Conservation (phyloP, 2,797 vertebrate species). For the Aselliscus stoliczkanus region DNA sequence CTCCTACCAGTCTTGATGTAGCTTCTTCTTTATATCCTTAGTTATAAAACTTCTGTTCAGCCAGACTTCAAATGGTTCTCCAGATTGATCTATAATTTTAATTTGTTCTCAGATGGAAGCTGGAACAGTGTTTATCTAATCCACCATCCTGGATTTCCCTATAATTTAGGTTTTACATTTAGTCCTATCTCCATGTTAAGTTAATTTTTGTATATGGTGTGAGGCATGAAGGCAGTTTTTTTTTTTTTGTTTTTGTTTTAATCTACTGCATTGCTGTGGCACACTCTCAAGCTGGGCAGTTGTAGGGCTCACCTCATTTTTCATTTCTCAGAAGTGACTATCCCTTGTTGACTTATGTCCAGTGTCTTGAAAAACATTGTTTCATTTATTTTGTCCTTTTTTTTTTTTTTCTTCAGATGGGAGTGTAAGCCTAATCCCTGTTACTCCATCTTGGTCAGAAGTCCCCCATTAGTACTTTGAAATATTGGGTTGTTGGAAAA, state of each 20-base stretch:
- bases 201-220: not conserved
- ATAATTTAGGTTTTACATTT: not conserved
- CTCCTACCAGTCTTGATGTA: too few species aligned
- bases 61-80: too few species aligned
- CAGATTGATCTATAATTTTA: too few species aligned
- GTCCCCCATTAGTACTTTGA: not conserved
- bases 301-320: not conserved
- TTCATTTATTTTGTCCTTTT: not conserved
- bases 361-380: not conserved
- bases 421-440: not conserved
- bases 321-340: not conserved
- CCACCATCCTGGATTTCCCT: not conserved
- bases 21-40: too few species aligned
- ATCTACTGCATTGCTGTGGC: not conserved
- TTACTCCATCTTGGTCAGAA: not conserved
- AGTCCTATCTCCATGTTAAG: not conserved
- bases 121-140: too few species aligned
- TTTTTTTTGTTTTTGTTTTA: not conserved
- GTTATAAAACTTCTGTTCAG: too few species aligned
- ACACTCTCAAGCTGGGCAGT: not conserved
- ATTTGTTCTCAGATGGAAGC: too few species aligned
- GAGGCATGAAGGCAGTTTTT: not conserved
- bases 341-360: not conserved
- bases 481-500: too few species aligned
- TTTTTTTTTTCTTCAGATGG: not conserved